A percentile compares a stretch with the other conserved stretches of the same genome.
Evolutionary conservation across 2,888 invertebrate species (phyloP).

Genomic region (Trisateles emortualis): DNA sequence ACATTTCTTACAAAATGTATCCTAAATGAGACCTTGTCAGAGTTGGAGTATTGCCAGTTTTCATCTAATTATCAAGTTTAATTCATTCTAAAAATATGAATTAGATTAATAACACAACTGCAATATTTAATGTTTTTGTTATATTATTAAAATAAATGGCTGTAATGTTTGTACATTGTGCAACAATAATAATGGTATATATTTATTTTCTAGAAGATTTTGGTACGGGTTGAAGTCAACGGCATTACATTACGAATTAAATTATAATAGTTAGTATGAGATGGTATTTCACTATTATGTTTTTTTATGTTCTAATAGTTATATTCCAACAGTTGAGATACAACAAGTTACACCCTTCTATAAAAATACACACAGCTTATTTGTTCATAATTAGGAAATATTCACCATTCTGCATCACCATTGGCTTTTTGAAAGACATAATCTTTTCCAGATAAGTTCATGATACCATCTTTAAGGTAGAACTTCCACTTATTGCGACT

Average conservation of each 20-base stretch:
- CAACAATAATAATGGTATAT: neutral
- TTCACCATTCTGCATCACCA: slow-evolving; percentile 99
- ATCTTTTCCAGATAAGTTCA: slow-evolving; percentile 99
- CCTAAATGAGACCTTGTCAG: too few species aligned
- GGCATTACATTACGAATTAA: slow-evolving; percentile 20
- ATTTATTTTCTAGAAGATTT: slow-evolving; percentile 6
- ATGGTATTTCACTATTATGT: slow-evolving; percentile 57
- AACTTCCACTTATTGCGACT: slow-evolving; percentile 99
- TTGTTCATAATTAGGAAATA: slow-evolving; percentile 55
- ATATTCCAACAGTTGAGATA: slow-evolving; percentile 63
- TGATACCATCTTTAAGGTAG: slow-evolving; percentile 99
- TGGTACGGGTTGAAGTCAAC: slow-evolving; percentile 38
- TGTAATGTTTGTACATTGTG: too few species aligned
- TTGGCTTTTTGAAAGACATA: slow-evolving; percentile 99
- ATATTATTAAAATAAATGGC: neutral
- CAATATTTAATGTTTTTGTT: neutral
- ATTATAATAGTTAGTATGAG: slow-evolving; percentile 40
- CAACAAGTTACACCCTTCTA: slow-evolving; percentile 69
- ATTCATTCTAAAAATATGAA: too few species aligned
- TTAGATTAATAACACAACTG: neutral
- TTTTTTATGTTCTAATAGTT: slow-evolving; percentile 51
- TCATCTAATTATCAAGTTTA: too few species aligned
- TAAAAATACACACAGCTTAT: slow-evolving; percentile 72
- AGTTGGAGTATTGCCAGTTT: too few species aligned
- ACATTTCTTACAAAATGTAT: too few species aligned